These are phyloP conservation scores for Lytechinus pictus DNA, from an alignment of 35 echinoderm and acorn worm species.

Conservation along the genomic window DNA sequence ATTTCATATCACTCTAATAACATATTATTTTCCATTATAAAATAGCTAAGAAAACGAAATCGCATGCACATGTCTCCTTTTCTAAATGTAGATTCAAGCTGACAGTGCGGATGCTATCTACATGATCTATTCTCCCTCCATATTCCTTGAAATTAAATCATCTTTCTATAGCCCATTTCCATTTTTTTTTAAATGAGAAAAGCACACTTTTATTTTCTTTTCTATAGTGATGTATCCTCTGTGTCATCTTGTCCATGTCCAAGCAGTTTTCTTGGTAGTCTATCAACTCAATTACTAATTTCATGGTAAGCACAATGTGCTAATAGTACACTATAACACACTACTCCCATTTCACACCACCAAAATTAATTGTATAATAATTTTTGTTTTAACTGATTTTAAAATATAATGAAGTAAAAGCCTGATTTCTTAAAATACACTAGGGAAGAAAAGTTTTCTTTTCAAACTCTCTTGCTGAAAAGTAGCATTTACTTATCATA, in stretches of 20 bases:
- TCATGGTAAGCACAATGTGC: neutral
- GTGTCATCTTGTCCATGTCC: neutral
- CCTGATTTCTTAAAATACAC: no score
- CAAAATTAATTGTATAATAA: no score
- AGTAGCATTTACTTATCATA: no score
- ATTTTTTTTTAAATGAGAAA: neutral
- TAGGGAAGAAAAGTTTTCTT: no score
- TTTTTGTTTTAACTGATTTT: no score
- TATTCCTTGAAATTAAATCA: no score
- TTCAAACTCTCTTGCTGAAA: no score
- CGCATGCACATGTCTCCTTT: no score
- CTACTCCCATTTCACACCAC: neutral
- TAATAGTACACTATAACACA: neutral
- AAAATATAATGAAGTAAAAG: no score
- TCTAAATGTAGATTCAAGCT: neutral
- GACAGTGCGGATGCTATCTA: neutral
- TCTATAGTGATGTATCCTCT: neutral
- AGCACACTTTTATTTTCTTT: neutral
- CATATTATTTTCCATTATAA: no score
- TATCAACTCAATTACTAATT: neutral
- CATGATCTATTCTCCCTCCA: neutral
- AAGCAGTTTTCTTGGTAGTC: neutral
- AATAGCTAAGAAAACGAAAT: no score
- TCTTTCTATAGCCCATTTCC: neutral
- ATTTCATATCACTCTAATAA: no score